phyloP scores from a whole-genome alignment of 2,888 invertebrate species.

The Latrodectus elegans region DNA sequence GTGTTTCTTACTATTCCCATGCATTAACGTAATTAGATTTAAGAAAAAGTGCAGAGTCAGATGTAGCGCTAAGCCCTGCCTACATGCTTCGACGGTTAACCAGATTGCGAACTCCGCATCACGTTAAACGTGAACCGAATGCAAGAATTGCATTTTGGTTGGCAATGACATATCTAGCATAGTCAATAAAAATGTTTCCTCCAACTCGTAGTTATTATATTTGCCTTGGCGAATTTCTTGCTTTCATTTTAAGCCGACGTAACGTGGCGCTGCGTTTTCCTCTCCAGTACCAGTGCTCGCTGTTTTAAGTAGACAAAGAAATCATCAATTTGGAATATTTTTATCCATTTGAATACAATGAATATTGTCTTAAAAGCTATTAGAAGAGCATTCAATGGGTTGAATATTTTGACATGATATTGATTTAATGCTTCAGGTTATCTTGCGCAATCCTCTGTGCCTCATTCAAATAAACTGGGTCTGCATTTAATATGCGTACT shows the following conservation, averaged over 20 bases:
- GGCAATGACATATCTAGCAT: constrained; percentile 36
- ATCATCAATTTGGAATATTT: constrained; percentile 39
- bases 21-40: no score
- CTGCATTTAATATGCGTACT: not conserved
- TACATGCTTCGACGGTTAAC: no score
- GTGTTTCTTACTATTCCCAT: no score
- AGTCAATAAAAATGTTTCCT: constrained; percentile 14
- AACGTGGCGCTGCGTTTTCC: not conserved
- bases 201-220: not conserved
- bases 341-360: constrained; percentile 64
- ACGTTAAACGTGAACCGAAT: constrained; percentile 57
- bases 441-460: constrained; percentile 5
- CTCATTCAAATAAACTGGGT: not conserved
- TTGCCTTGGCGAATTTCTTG: not conserved
- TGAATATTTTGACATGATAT: constrained; percentile 46
- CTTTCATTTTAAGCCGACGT: not conserved
- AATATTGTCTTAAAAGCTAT: constrained; percentile 51
- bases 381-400: constrained; percentile 30
- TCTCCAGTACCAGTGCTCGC: not conserved
- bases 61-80: no score
- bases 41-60: no score
- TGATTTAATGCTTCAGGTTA: constrained; percentile 42
- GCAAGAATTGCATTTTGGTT: constrained; percentile 32
- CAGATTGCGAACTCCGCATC: constrained; percentile 50
- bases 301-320: constrained; percentile 37